Percentiles rank a stretch among this genome's conserved stretches.
phyloP scores from a whole-genome alignment of 2,113 vertebrate species.

The Crotalus helleri region DNA sequence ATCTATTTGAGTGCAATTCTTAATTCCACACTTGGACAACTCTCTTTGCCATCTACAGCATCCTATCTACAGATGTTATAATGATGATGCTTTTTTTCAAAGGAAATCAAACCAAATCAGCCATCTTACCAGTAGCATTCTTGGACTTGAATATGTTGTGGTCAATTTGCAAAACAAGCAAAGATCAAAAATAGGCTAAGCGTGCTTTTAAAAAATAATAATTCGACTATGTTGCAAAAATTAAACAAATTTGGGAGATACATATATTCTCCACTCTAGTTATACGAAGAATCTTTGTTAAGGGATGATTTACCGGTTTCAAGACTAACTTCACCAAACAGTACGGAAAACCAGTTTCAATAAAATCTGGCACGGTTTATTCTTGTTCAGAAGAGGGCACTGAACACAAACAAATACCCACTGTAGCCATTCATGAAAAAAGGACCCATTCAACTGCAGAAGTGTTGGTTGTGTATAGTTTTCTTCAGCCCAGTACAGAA shows the following conservation, averaged over 20 bases:
- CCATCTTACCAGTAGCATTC: constrained; percentile 15
- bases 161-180: constrained; percentile 11
- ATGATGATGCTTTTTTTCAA: neutral
- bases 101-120: constrained; percentile 22
- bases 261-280: neutral
- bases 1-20: neutral
- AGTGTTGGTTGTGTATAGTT: neutral
- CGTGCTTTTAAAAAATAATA: constrained; percentile 4
- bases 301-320: neutral
- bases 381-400: constrained; percentile 16
- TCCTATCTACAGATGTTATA: neutral
- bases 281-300: neutral
- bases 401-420: neutral
- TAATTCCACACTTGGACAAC: constrained; percentile 17
- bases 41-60: constrained; percentile 25
- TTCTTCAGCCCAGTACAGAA: neutral
- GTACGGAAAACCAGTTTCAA: constrained; percentile 26
- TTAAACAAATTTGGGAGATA: neutral
- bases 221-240: neutral
- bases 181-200: constrained; percentile 28
- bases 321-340: neutral
- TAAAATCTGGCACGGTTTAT: constrained; percentile 12
- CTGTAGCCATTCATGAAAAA: neutral
- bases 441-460: neutral
- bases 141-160: constrained; percentile 26